These are phyloP conservation scores for Anguilla anguilla DNA, from an alignment of 2,797 vertebrate species.

Conservation along the genomic window DNA sequence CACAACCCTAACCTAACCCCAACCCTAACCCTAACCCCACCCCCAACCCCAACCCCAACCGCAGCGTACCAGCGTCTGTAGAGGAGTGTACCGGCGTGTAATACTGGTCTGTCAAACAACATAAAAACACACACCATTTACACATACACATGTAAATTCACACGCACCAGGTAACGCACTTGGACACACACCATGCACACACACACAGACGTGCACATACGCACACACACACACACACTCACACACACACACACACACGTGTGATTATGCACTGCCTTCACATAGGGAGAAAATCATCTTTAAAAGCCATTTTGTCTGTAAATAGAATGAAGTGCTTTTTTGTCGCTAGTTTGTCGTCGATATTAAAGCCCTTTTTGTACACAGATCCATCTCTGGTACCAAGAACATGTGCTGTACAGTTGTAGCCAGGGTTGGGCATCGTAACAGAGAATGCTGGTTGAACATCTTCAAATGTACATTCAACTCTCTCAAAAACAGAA, in stretches of 20 bases:
- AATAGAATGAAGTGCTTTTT: constrained; percentile 56
- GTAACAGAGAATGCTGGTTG: neutral
- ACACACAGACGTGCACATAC: neutral
- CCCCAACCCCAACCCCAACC: neutral
- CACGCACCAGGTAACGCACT: neutral
- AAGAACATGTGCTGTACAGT: neutral
- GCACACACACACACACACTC: neutral
- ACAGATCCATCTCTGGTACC: neutral
- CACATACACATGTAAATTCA: neutral
- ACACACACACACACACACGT: neutral
- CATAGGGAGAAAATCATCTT: constrained; percentile 57
- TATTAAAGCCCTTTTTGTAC: neutral
- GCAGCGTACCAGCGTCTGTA: neutral
- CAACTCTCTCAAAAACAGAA: constrained; percentile 1
- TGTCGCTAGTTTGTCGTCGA: neutral
- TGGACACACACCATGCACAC: neutral
- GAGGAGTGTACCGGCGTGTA: neutral
- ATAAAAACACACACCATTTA: neutral
- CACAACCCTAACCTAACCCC: no score
- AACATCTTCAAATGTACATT: neutral
- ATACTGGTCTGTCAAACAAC: constrained; percentile 19
- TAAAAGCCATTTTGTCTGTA: constrained; percentile 65
- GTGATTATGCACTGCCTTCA: constrained; percentile 18
- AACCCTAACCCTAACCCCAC: no score
- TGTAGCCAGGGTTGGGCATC: constrained; percentile 13